Base-by-base conservation (phyloP, 2,888 invertebrate species). In the Phaonia tiefii region DNA sequence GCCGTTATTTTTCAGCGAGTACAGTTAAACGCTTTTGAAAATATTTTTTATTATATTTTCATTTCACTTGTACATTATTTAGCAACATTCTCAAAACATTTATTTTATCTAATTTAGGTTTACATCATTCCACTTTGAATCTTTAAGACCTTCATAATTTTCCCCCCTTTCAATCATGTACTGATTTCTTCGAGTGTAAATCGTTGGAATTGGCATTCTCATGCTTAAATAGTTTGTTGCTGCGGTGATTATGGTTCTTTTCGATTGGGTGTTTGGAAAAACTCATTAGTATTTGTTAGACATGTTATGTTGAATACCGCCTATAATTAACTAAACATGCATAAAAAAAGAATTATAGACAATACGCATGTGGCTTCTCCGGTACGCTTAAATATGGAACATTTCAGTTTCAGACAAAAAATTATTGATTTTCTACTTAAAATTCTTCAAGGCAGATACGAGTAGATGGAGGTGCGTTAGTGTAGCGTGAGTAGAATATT, bases 311-410 rank as follows among this genome's bases (percentile, higher is more conserved):
- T 69, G 42, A 74, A 74, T 65, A 49, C 26, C 80, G 73, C 75
- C 73, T 76, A 65, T 73, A 80, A 80, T 75, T 80, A 76, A 76
- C 46, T 60, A 44, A 63, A 63, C 63, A 63, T 63, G 63, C 63
- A 63, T 42, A 11, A 39, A 13, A n/a, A 63, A 42, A 31, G 31
- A 31, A 63, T 63, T 42, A 63, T 54, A 63, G 22, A 39, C 63
- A 11, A 37, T 37, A 20, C 60, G 39, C 39, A 17, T 17, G 39
- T 60, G 22, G 60, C 31, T 2, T 10, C n/a, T n/a, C n/a, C 20
- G 54, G 22, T 31, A 31, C 37, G 13, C 8, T 60, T 42, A 20
- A 42, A 63, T 63, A 22, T 42, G 63, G 63, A 63, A 42, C 22
- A 63, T 42, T 63, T 63, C 63, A 22, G 22, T 39, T 58, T 26